phyloP scores from a whole-genome alignment of 2,888 invertebrate species.

The Ectemnius lituratus region DNA sequence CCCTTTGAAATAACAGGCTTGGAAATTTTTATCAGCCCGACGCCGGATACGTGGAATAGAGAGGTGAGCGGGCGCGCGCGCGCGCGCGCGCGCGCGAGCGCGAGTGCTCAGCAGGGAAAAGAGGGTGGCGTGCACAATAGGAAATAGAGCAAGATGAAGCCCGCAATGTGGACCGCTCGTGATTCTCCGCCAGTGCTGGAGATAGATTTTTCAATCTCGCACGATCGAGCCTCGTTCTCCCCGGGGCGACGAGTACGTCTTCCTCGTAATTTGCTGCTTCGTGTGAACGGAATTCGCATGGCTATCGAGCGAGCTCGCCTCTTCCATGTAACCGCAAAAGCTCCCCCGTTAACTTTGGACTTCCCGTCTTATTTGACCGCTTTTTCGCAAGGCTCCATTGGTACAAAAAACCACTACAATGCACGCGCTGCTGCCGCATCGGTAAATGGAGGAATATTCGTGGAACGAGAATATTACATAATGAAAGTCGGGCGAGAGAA shows the following conservation, averaged over 20 bases:
- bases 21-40: neutral
- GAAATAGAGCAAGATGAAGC: slow-evolving; percentile 9
- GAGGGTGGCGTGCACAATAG: neutral
- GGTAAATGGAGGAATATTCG: neutral
- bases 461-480: slow-evolving; percentile 28
- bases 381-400: neutral
- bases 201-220: slow-evolving; percentile 7
- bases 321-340: neutral
- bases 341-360: neutral
- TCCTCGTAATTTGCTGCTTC: slow-evolving; percentile 3
- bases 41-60: too few relatives aligned
- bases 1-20: slow-evolving; percentile 1
- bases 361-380: neutral
- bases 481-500: slow-evolving; percentile 40
- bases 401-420: neutral
- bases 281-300: neutral
- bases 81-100: too few relatives aligned
- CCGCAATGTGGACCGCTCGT: slow-evolving; percentile 2
- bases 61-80: too few relatives aligned
- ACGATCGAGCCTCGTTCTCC: neutral
- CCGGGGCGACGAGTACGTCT: neutral
- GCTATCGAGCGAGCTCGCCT: neutral
- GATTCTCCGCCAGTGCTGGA: neutral
- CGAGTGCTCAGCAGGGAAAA: too few relatives aligned
- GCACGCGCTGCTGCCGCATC: too few relatives aligned